Percentiles rank a stretch among this genome's conserved stretches.
Evolutionary conservation across 2,113 vertebrate species (phyloP).

Genomic region (Epinephelus fuscoguttatus): DNA sequence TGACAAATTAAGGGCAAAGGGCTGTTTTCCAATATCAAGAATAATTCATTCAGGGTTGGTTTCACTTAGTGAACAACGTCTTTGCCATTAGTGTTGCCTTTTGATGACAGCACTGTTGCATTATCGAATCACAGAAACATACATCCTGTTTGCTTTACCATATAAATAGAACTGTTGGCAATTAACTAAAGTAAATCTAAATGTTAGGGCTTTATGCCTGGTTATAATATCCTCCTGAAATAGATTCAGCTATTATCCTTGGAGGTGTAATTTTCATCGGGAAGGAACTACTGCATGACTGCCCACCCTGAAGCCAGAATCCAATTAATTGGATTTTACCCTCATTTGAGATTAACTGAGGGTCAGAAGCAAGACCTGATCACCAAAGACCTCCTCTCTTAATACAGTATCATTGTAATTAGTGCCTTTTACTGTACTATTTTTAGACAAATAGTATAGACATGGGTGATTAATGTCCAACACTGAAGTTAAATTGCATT

Average conservation of each 20-base stretch:
- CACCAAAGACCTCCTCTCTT: constrained; percentile 19
- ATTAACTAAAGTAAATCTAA: not conserved
- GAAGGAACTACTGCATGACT: constrained; percentile 37
- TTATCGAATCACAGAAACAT: not conserved
- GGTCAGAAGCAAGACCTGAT: constrained; percentile 33
- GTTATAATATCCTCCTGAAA: constrained; percentile 27
- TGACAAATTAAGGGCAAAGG: constrained; percentile 50
- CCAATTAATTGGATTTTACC: constrained; percentile 69
- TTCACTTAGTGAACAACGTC: constrained; percentile 19
- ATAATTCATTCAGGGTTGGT: constrained; percentile 29
- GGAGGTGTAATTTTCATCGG: constrained; percentile 48
- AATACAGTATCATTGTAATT: constrained; percentile 24
- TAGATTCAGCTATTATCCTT: constrained; percentile 52
- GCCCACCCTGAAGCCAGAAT: constrained; percentile 48
- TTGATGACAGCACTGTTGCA: not conserved
- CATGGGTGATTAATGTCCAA: not conserved
- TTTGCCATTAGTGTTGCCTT: not conserved
- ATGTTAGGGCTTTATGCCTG: not conserved
- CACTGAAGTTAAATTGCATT: not conserved
- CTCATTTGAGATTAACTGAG: constrained; percentile 46
- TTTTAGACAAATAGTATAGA: not conserved
- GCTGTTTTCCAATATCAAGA: constrained; percentile 41
- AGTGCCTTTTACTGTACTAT: constrained; percentile 1
- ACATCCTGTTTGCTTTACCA: not conserved
- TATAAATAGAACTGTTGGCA: not conserved